These are phyloP conservation scores for Drosophila navojoa DNA, from an alignment of 1,140 invertebrate species.

Conservation along the genomic window DNA sequence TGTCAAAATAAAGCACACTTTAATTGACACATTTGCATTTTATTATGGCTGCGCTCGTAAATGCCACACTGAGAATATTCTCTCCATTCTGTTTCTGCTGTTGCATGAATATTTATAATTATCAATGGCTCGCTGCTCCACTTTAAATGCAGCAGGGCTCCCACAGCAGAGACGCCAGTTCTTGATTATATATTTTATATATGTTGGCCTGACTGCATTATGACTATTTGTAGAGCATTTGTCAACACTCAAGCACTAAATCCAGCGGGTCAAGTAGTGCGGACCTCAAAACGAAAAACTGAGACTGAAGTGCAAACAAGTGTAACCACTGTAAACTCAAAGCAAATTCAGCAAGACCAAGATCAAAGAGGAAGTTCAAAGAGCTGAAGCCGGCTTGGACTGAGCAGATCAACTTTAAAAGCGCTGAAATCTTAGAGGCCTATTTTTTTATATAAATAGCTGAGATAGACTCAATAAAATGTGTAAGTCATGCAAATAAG, in stretches of 20 bases:
- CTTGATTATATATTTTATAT: slow-evolving; percentile 4
- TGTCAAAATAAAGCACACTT: slow-evolving; percentile 81
- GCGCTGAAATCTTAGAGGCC: no score
- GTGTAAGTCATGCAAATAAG: no score
- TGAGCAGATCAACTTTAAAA: no score
- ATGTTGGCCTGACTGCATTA: background rate
- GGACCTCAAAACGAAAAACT: no score
- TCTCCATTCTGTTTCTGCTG: slow-evolving; percentile 11
- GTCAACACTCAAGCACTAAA: background rate
- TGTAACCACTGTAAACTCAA: slow-evolving; percentile 2
- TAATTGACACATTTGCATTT: slow-evolving; percentile 82
- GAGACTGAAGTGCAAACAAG: no score
- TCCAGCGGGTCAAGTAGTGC: background rate
- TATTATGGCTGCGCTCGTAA: slow-evolving; percentile 51
- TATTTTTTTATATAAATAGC: no score
- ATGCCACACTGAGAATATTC: slow-evolving; percentile 53
- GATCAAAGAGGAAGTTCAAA: no score
- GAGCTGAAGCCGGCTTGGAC: no score
- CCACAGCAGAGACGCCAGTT: background rate
- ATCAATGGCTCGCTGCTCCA: slow-evolving; percentile 32
- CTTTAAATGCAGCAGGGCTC: slow-evolving; percentile 1
- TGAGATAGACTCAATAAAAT: no score
- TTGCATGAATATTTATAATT: slow-evolving; percentile 72
- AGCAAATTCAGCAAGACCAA: slow-evolving; percentile 1
- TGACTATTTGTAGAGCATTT: slow-evolving; percentile 4